Evolutionary conservation across 2,888 invertebrate genomes (phyloP).

Genomic region (Oscheius sp.): DNA sequence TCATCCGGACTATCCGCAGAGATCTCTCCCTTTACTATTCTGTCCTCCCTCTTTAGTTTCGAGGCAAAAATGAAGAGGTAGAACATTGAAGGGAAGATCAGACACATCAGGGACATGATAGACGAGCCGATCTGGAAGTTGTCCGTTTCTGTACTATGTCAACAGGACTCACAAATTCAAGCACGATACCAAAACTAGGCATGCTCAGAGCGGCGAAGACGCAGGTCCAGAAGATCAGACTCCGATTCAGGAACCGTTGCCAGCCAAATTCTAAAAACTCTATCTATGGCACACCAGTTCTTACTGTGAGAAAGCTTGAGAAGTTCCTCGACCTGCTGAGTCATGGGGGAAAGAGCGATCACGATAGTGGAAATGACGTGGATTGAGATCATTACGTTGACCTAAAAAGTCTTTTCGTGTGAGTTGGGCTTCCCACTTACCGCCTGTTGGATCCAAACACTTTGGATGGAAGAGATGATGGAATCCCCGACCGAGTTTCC

Average conservation of each 20-base stretch:
- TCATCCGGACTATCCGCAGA: slow-evolving; percentile 37
- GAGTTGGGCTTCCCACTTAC: slow-evolving; percentile 25
- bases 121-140: slow-evolving; percentile 56
- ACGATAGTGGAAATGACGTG: slow-evolving; percentile 70
- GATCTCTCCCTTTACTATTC: slow-evolving; percentile 38
- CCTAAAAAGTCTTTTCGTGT: slow-evolving; percentile 32
- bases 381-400: slow-evolving; percentile 71
- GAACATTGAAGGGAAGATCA: slow-evolving; percentile 60
- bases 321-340: slow-evolving; percentile 68
- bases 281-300: neutral
- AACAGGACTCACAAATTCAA: slow-evolving; percentile 47
- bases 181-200: slow-evolving; percentile 68
- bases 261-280: slow-evolving; percentile 44
- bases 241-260: slow-evolving; percentile 61
- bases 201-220: slow-evolving; percentile 65
- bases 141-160: neutral
- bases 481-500: slow-evolving; percentile 54
- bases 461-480: slow-evolving; percentile 56
- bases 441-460: slow-evolving; percentile 51
- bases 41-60: slow-evolving; percentile 41
- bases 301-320: slow-evolving; percentile 64
- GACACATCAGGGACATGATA: slow-evolving; percentile 57
- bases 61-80: slow-evolving; percentile 58
- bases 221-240: slow-evolving; percentile 59
- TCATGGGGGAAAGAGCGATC: slow-evolving; percentile 68